Evolutionary conservation across 2,888 invertebrate genomes (phyloP), one percentile per base, ranked within the genome.

Genomic region (Yponomeuta evonymella): DNA sequence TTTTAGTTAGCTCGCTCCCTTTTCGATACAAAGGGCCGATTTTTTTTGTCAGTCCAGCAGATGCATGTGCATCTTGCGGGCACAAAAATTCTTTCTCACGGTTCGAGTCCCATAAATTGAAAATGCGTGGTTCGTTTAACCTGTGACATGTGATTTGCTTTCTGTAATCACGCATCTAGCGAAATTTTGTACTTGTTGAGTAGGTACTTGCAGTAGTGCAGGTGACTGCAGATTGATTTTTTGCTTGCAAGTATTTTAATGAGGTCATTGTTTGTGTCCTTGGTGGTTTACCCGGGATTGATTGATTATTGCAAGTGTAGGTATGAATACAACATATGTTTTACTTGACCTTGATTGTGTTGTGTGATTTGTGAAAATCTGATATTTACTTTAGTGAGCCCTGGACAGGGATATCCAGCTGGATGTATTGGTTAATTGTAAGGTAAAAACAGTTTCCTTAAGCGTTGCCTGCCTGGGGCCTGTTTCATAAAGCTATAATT

Each of bases 31-130:
- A 69, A 33, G 10, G 51, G 15, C 3, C 51, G 4, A 23, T 15
- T 58, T 23, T 70, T 70, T 66, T 51, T 65, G 48, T 70, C n/a
- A 10, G 62, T 15, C 70, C 79, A 79, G 80, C 79, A 79, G 80
- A 79, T 86, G 83, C 86, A 83, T 82, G 82, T 84, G 83, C 81
- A 83, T 83, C 79, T 80, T 81, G 78, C 75, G 77, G 75, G 75
- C 68, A 73, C 72, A 78, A 84, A 86, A 87, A 89, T 85, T 80
- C 75, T 76, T 86, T 89, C 89, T 85, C 88, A 88, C 88, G 87
- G 79, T 86, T 76, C 73, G 67, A 78, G 77, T 80, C 79, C 80
- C 79, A 79, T 79, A 78, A 79, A 78, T 77, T 74, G 78, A 5
- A 76, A 75, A 78, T 80, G 79, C 51, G 79, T 79, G 79, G 83